Evolutionary conservation across 35 echinoderm and acorn worm genomes (phyloP).

Genomic region (Eucidaris tribuloides): DNA sequence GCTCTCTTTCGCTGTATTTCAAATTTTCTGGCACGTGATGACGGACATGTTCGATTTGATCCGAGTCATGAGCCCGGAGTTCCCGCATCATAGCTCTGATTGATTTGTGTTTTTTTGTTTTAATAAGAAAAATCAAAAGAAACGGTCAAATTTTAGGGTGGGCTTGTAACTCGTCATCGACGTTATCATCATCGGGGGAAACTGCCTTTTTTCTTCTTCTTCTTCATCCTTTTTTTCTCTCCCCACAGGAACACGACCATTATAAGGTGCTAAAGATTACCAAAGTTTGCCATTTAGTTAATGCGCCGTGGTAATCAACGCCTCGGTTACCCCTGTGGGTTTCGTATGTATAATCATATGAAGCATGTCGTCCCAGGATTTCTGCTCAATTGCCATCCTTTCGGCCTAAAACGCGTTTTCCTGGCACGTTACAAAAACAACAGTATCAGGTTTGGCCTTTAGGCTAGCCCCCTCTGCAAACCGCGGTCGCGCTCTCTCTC

Average conservation of each 20-base stretch:
- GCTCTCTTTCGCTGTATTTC: not conserved
- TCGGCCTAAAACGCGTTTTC: slow-evolving; percentile 36
- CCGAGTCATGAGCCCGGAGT: not conserved
- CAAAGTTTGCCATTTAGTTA: slow-evolving; percentile 36
- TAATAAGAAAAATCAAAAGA: not conserved
- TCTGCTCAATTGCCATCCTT: slow-evolving; percentile 40
- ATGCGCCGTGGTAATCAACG: slow-evolving; percentile 7
- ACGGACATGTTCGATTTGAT: slow-evolving; percentile 16
- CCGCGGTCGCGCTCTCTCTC: not conserved
- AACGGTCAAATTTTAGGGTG: slow-evolving; percentile 6
- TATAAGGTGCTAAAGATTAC: slow-evolving; percentile 34
- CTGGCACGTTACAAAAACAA: slow-evolving; percentile 40
- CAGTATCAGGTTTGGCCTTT: slow-evolving; percentile 37
- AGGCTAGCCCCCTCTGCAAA: not conserved
- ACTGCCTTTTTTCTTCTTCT: slow-evolving; percentile 13
- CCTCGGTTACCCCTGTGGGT: slow-evolving; percentile 26
- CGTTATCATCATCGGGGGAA: slow-evolving; percentile 19
- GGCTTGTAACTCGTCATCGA: slow-evolving; percentile 1
- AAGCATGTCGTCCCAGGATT: slow-evolving; percentile 34
- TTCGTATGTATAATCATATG: slow-evolving; percentile 31
- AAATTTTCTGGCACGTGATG: slow-evolving; percentile 4
- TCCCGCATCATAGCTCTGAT: slow-evolving; percentile 2
- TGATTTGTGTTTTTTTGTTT: slow-evolving; percentile 7
- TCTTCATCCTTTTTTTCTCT: not conserved
- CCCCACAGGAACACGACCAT: slow-evolving; percentile 23